These are phyloP conservation scores for Myrmecophaga tridactyla DNA, from an alignment of 2,113 vertebrate genomes.

Conservation along the genomic window DNA sequence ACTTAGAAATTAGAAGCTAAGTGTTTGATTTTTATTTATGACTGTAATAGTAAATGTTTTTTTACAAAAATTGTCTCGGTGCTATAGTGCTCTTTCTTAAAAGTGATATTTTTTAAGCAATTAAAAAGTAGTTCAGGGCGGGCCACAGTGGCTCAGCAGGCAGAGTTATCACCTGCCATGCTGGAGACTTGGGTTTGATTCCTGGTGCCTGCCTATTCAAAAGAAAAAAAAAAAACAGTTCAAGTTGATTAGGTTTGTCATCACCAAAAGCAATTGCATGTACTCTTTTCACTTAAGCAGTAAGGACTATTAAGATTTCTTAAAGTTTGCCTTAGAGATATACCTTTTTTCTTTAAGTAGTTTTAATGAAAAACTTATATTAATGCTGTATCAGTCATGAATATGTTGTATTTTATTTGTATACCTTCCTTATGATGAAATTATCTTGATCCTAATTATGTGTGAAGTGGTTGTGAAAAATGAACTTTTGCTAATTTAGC, in stretches of 20 bases:
- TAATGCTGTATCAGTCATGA: conserved; percentile 86
- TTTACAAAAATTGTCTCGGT: conserved; percentile 28
- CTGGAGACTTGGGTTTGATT: no score
- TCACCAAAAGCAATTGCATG: conserved; percentile 92
- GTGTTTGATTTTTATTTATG: conserved; percentile 46
- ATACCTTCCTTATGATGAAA: conserved; percentile 73
- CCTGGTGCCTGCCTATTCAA: no score
- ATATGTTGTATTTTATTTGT: conserved; percentile 87
- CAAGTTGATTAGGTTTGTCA: conserved; percentile 86
- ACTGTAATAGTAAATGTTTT: conserved; percentile 19
- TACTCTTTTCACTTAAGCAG: conserved; percentile 92
- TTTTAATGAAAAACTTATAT: conserved; percentile 77
- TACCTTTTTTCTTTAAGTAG: conserved; percentile 71
- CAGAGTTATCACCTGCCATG: no score
- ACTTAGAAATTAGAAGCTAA: conserved; percentile 48
- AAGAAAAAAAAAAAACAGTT: no score
- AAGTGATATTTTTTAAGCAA: conserved; percentile 75
- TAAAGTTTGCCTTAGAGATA: conserved; percentile 76
- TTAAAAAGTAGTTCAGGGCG: no score
- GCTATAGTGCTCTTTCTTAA: conserved; percentile 49
- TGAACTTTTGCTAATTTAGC: conserved; percentile 64
- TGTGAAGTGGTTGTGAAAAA: conserved; percentile 74
- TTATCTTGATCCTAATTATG: conserved; percentile 55
- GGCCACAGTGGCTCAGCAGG: no score
- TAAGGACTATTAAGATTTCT: conserved; percentile 85